Conservation (phyloP, 2,888 invertebrate species). For the Agrilus biguttatus region DNA sequence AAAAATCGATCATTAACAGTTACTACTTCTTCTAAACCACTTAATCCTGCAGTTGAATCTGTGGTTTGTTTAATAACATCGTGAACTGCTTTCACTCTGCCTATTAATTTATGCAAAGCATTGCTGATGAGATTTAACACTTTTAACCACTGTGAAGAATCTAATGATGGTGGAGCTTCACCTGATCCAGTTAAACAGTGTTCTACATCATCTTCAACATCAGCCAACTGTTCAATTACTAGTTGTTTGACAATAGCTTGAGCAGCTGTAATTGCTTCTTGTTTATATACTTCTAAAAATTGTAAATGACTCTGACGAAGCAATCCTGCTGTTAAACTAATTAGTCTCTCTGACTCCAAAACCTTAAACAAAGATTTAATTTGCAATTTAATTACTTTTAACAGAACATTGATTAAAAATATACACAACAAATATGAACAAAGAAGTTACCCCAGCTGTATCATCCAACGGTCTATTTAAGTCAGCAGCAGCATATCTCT, state of each 20-base stretch:
- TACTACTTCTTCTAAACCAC: slow-evolving; percentile 15
- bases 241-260: slow-evolving; percentile 81
- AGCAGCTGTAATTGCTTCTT: slow-evolving; percentile 79
- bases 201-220: slow-evolving; percentile 38
- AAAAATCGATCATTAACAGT: slow-evolving; percentile 54
- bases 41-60: slow-evolving; percentile 44
- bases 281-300: slow-evolving; percentile 75
- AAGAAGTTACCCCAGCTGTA: slow-evolving; percentile 30
- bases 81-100: slow-evolving; percentile 58
- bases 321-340: slow-evolving; percentile 63
- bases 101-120: slow-evolving; percentile 44
- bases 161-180: slow-evolving; percentile 27
- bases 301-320: slow-evolving; percentile 74
- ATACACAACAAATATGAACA: too few species aligned
- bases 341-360: slow-evolving; percentile 63
- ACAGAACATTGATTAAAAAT: too few species aligned
- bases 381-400: too few species aligned
- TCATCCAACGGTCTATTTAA: slow-evolving; percentile 65
- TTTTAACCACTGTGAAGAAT: slow-evolving; percentile 28
- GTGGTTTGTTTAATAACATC: slow-evolving; percentile 66
- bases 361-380: slow-evolving; percentile 16
- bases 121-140: slow-evolving; percentile 26
- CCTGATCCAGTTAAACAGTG: slow-evolving; percentile 38
- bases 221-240: slow-evolving; percentile 62
- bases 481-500: slow-evolving; percentile 75